phyloP scores from a whole-genome alignment of 2,113 vertebrate genomes.

The Hippocampus abdominalis region DNA sequence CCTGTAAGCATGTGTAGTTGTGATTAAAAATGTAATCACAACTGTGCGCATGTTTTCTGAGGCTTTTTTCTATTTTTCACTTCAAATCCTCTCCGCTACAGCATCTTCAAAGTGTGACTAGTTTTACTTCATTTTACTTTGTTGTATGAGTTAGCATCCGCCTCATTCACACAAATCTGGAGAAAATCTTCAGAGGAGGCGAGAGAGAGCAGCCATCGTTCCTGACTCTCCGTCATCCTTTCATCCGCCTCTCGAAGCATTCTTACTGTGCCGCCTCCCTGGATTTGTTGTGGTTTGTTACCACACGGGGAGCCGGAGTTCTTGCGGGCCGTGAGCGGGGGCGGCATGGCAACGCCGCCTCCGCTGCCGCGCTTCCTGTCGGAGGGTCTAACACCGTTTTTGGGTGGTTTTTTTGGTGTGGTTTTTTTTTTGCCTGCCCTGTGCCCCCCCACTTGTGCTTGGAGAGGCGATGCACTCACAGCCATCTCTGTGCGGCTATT shows the following conservation, averaged over 20 bases:
- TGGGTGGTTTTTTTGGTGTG: too few relatives aligned
- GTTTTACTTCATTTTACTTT: neutral
- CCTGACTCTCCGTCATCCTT: constrained; percentile 40
- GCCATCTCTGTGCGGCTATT: constrained; percentile 55
- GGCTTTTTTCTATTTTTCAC: neutral
- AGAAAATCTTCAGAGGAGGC: neutral
- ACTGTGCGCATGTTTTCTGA: too few relatives aligned
- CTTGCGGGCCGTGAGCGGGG: constrained; percentile 43
- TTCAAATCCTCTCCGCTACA: neutral
- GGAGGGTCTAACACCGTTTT: constrained; percentile 54
- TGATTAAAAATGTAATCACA: neutral
- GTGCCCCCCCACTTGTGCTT: constrained; percentile 51
- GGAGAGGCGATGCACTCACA: constrained; percentile 56
- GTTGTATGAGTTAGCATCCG: too few relatives aligned
- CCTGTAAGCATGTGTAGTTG: too few relatives aligned
- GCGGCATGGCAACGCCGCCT: constrained; percentile 61
- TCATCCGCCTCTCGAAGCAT: constrained; percentile 48
- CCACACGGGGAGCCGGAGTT: constrained; percentile 56
- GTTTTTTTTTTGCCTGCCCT: constrained; percentile 22
- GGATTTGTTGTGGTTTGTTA: constrained; percentile 61
- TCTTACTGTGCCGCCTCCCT: constrained; percentile 56
- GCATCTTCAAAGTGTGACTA: neutral
- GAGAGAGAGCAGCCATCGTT: constrained; percentile 17
- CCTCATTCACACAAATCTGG: neutral
- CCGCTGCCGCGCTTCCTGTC: constrained; percentile 56